phyloP scores from a whole-genome alignment of 64 coral and sea anemone genomes.

The Acropora tenuis region DNA sequence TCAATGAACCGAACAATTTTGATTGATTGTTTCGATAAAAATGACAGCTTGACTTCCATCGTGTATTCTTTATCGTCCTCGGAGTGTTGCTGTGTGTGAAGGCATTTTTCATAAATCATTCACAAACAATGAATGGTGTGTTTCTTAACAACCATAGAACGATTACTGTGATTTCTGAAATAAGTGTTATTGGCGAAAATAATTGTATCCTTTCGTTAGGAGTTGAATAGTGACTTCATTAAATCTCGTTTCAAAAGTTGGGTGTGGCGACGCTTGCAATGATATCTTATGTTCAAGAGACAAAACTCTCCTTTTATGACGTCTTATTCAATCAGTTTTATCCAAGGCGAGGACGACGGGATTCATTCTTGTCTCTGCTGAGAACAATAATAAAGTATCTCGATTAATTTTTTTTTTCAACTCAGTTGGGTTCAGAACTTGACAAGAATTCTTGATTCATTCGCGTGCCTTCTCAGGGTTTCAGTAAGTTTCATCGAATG shows the following conservation, averaged over 20 bases:
- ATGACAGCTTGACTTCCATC: not conserved
- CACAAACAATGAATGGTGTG: not conserved
- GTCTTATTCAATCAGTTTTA: too few species aligned
- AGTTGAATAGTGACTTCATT: not conserved
- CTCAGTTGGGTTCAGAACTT: too few species aligned
- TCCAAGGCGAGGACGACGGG: too few species aligned
- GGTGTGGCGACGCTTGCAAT: not conserved
- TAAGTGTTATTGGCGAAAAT: not conserved
- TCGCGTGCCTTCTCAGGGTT: too few species aligned
- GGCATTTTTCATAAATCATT: not conserved
- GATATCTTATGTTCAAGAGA: not conserved
- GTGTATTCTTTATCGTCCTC: not conserved
- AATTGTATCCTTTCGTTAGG: not conserved
- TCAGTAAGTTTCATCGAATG: too few species aligned
- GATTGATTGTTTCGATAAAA: slow-evolving; percentile 27
- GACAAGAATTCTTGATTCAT: too few species aligned
- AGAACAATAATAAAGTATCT: too few species aligned
- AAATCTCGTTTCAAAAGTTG: not conserved
- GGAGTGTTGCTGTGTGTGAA: not conserved
- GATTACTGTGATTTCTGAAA: not conserved
- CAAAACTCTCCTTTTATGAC: too few species aligned
- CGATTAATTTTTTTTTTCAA: too few species aligned
- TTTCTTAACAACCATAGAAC: not conserved
- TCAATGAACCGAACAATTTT: slow-evolving; percentile 23
- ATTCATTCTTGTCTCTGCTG: too few species aligned